Evolutionary conservation across 2,113 vertebrate species (phyloP), one percentile per base, ranked within the genome.

Genomic region (Sylvia atricapilla): DNA sequence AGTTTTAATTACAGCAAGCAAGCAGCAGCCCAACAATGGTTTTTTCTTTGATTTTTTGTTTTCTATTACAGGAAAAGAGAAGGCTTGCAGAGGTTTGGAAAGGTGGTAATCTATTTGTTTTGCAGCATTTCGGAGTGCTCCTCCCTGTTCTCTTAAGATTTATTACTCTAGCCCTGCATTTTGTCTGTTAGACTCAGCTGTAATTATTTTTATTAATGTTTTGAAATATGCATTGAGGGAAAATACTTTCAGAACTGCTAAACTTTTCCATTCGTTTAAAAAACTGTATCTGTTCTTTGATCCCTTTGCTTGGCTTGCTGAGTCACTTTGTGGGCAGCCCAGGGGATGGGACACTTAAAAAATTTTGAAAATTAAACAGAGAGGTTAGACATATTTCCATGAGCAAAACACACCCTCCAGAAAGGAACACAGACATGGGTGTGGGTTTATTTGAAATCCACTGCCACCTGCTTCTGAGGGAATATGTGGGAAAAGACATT

Each of bases 151-250:
- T 60, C 17, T 67, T 67, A 37, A 82, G 53, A 92, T 93, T 93
- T 93, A 63, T 88, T 25, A 64, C 35, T 89, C 21, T 75, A 75
- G 52, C 31, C 60, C 82, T 88, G 79, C 72, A 35, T 96, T 95
- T 91, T 72, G 43, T 72, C 63, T 81, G 22, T 86, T 83, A 39
- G 66, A 66, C 37, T 85, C 30, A 30, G 33, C 56, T 75, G 37
- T 84, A 89, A 93, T 92, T 96, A 93, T 87, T 96, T 92, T 63
- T 86, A 89, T 85, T 83, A 77, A 87, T 79, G 70, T 80, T 94
- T 72, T 84, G 66, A 96, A 97, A 85, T 87, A 63, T 6, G 35
- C 84, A 39, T 92, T 81, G 52, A 72, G 64, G 68, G 41, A 92
- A 95, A 89, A 94, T 80, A 33, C 35, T 94, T 95, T 67, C 44